Percentiles rank a stretch among this genome's conserved stretches.
Conservation (phyloP, 1,140 invertebrate species). For the Parasteatoda tepidariorum region DNA sequence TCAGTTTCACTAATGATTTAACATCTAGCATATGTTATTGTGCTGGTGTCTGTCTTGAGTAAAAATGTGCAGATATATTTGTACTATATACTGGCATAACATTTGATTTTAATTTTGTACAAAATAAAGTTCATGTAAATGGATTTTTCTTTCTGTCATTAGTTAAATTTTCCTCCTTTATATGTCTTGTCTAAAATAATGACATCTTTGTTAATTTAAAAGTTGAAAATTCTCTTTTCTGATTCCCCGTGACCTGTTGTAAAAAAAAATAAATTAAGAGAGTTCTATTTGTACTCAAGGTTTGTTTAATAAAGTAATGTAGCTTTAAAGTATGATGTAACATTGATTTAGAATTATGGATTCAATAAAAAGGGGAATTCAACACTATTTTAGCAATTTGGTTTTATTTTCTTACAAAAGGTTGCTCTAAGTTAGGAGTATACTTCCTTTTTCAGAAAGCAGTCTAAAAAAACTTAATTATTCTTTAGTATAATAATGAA, state of each 20-base stretch:
- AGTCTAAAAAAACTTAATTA: too few species aligned
- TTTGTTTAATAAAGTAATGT: constrained; percentile 13
- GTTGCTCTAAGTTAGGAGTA: neutral
- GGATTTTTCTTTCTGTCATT: neutral
- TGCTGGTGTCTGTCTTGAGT: constrained; percentile 32
- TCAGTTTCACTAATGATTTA: constrained; percentile 6
- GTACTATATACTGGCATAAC: constrained; percentile 5
- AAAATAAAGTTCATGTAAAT: constrained; percentile 39
- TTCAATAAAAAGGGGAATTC: constrained; percentile 39
- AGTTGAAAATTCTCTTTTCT: neutral
- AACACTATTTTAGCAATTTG: too few species aligned
- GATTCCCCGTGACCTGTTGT: neutral
- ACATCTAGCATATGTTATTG: constrained; percentile 14
- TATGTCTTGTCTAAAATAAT: neutral
- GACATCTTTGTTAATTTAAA: neutral
- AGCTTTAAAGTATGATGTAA: constrained; percentile 39
- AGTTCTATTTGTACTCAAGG: constrained; percentile 12
- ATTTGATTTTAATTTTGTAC: constrained; percentile 40
- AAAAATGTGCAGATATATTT: neutral
- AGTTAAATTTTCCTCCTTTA: neutral
- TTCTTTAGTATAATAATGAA: too few species aligned
- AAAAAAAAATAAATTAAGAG: neutral
- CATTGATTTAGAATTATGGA: constrained; percentile 19
- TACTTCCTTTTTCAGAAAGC: too few species aligned
- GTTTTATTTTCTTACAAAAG: neutral